Base-by-base conservation (phyloP, 1,140 invertebrate genomes). In the Helicoverpa armigera region DNA sequence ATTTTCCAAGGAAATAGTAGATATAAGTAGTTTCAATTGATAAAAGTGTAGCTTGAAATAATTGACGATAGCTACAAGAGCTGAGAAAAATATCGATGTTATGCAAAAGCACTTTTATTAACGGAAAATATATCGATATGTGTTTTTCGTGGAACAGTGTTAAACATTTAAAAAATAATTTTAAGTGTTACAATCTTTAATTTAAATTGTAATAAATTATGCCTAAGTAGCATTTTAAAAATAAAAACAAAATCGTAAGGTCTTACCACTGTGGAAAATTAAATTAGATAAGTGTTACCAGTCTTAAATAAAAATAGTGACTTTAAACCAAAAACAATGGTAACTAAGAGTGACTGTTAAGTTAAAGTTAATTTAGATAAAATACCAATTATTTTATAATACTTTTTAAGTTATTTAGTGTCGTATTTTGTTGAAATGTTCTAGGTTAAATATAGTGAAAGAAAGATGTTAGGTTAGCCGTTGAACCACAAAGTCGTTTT, bases 301-400 rank as follows among this genome's bases (percentile, higher is more conserved):
- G 77, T 79, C 77, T 79, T 79, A 79, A 79, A 77, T 63, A 18
- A 60, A 70, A 60, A 67, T 58, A 70, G 67, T 79, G 77, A 79
- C 65, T 79, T 63, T 58, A 60, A 79, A 70, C 50, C 10, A 79
- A 63, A 77, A 54, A 63, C 29, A 67, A 67, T 77, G 75, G 75
- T 77, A 77, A 77, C 75, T 77, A 54, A 54, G 53, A 61, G 43
- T 75, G 73, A 61, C 58, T 75, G 73, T 50, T 50, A 31, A n/a
- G 29, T 35, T 31, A 9, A 58, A 43, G 56, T 74, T 63, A 74
- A 73, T 73, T 56, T 13, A 50, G 13, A 63, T 50, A 67, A 67
- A 65, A 53, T 35, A 65, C 60, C 60, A 65, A 73, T 65, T 53
- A 67, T 23, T 14, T 13, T 67, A 77, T 77, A 77, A 77, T 77